Base-by-base conservation (phyloP, 30 jellyfish, hydroid and myxozoan species). In the Hydractinia symbiolongicarpus region DNA sequence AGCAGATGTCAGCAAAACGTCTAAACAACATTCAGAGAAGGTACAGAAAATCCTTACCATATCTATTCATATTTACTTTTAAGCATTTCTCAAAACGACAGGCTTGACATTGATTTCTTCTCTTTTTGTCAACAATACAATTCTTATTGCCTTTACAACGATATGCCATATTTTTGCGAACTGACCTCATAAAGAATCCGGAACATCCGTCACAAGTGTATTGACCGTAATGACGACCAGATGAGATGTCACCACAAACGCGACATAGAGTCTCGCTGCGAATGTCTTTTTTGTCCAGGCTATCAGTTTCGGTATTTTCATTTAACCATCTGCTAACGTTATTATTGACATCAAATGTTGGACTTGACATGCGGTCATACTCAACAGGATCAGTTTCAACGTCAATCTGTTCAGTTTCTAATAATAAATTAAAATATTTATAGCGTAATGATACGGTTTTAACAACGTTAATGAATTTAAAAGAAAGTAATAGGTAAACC, bases 151-250 rank as follows among this genome's bases (percentile, higher is more conserved):
- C 97, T 89, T 89, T 88, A 75, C 99, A 94, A 50, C 81, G 95
- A 58, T 83, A 88, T 9, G 82, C 89, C 61, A 94, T 82, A 66
- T 76, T 89, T 66, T 93, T 61, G 13, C 99, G 94, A 60, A 94
- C 91, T 70, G 96, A 84, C 21, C 99, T 71, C 61, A 86, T 94
- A 88, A 94, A 94, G 55, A 94, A 94, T 61, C 99, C 99, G 13
- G 96, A 80, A 83, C 99, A 94, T 10, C 99, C 99, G 75, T 94
- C 99, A 70, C 99, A 94, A 7, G 99, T 88, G 72, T 84, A 88
- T 14, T 86, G 96, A 15, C 97, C 97, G 72, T 94, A 94, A 85
- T 94, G 99, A 19, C 83, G 87, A 14, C 99, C 99, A 5, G 99
- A 94, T 8, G 99, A 88, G 70, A 86, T 83, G 79, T 94, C 99